These are phyloP conservation scores for Patella ulyssiponensis DNA, from an alignment of 2,888 invertebrate genomes.

Conservation along the genomic window DNA sequence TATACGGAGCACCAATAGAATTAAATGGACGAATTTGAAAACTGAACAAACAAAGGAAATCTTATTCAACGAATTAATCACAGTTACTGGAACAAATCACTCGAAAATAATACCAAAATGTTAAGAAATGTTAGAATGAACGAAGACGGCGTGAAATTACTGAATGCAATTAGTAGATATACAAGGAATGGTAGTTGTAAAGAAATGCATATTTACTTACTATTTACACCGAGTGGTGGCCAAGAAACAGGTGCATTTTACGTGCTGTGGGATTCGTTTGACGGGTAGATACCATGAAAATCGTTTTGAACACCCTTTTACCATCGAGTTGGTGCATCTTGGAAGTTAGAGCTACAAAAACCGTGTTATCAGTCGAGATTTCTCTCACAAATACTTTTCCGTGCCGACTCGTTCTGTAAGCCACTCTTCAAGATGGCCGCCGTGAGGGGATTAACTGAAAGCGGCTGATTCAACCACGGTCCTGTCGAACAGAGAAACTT, in stretches of 20 bases:
- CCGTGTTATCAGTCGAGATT: too few species aligned
- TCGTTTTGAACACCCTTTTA: too few species aligned
- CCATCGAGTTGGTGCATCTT: too few species aligned
- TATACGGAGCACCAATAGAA: too few species aligned
- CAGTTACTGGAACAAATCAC: not conserved
- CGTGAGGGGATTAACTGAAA: conserved; percentile 9
- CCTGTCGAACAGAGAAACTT: not conserved
- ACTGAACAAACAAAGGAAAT: not conserved
- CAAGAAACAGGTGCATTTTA: conserved; percentile 3
- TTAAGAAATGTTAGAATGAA: not conserved
- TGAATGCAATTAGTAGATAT: not conserved
- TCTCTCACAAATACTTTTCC: not conserved
- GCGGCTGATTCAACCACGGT: conserved; percentile 4
- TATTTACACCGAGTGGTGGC: not conserved
- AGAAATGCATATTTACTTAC: conserved; percentile 4
- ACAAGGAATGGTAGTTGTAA: not conserved
- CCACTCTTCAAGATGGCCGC: conserved; percentile 9
- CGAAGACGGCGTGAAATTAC: too few species aligned
- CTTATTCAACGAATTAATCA: not conserved
- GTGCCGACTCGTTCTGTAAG: conserved; percentile 1
- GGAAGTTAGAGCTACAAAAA: too few species aligned
- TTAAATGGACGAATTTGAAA: not conserved
- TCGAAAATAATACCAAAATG: not conserved
- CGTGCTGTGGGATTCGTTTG: not conserved
- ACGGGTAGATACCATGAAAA: too few species aligned